Conservation (phyloP, 2,113 vertebrate genomes). For the Ictalurus furcatus region DNA sequence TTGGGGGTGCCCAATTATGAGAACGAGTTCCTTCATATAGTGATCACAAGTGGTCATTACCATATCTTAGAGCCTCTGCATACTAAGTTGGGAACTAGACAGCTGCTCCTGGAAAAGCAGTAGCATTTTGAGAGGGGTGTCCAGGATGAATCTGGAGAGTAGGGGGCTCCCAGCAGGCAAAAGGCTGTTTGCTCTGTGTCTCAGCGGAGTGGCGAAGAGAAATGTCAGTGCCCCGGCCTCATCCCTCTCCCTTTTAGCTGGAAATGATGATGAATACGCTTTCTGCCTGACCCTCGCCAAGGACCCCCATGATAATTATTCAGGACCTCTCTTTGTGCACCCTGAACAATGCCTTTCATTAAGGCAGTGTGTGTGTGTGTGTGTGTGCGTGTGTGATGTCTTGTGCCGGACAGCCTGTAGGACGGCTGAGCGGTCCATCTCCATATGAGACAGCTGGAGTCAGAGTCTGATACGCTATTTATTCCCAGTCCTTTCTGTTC, state of each 20-base stretch:
- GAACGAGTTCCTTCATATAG: constrained; percentile 55
- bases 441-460: constrained; percentile 50
- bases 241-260: constrained; percentile 56
- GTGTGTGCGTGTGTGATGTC: constrained; percentile 38
- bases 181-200: constrained; percentile 55
- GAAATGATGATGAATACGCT: constrained; percentile 82
- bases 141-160: constrained; percentile 58
- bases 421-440: constrained; percentile 26
- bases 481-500: background rate
- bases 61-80: constrained; percentile 56
- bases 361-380: constrained; percentile 65
- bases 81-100: constrained; percentile 68
- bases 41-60: constrained; percentile 57
- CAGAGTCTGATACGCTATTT: constrained; percentile 13
- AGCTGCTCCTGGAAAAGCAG: constrained; percentile 63
- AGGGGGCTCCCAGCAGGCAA: constrained; percentile 62
- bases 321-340: constrained; percentile 77
- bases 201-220: constrained; percentile 59
- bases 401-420: constrained; percentile 31
- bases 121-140: constrained; percentile 31
- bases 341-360: constrained; percentile 79
- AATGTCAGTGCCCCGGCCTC: constrained; percentile 57
- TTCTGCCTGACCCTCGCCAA: constrained; percentile 72
- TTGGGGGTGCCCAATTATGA: constrained; percentile 51
- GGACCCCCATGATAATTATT: constrained; percentile 75